Evolutionary conservation across 2,113 vertebrate species (phyloP).

Genomic region (Cephalopterus ornatus): DNA sequence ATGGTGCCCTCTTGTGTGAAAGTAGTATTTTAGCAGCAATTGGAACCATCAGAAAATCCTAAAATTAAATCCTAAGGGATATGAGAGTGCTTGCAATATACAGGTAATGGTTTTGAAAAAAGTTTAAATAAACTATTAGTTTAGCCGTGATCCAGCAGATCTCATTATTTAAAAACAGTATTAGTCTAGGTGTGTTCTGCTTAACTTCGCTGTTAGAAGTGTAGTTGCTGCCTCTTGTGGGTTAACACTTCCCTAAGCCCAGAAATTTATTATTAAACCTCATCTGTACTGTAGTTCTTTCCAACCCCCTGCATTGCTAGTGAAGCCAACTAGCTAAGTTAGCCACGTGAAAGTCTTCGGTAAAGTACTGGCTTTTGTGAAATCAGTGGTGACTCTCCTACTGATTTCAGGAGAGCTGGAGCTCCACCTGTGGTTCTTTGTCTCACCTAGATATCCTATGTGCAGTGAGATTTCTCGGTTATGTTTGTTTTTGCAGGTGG

Average conservation of each 20-base stretch:
- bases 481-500: slow-evolving; percentile 49
- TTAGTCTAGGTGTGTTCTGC: not conserved
- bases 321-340: not conserved
- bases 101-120: not conserved
- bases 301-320: not conserved
- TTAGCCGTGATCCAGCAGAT: not conserved
- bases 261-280: not conserved
- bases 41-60: not conserved
- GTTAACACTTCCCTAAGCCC: not conserved
- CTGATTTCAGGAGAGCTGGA: not conserved
- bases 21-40: not conserved
- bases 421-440: not conserved
- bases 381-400: not conserved
- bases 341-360: not conserved
- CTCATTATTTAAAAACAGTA: not conserved
- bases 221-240: not conserved
- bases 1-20: slow-evolving; percentile 65
- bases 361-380: not conserved
- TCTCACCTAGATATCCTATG: not conserved
- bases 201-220: not conserved
- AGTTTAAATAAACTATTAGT: not conserved
- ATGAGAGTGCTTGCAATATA: not conserved
- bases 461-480: not conserved
- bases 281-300: not conserved
- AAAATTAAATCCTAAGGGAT: not conserved